Evolutionary conservation across 2,113 vertebrate species (phyloP).

Genomic region (Argyrosomus japonicus): DNA sequence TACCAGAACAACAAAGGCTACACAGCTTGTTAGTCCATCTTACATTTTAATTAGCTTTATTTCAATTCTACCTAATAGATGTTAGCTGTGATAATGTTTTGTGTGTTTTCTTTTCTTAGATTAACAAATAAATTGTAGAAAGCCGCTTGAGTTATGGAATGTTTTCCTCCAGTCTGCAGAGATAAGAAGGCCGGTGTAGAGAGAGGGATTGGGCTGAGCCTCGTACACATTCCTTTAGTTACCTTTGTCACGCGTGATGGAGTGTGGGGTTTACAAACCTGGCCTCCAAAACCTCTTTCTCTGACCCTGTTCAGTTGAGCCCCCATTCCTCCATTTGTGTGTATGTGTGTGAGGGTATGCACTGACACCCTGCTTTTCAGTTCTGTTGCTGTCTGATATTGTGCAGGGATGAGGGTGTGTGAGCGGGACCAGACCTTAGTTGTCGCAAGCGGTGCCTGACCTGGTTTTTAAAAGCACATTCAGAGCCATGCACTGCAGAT

Average conservation of each 20-base stretch:
- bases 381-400: constrained; percentile 68
- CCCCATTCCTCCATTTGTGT: constrained; percentile 26
- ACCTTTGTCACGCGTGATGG: constrained; percentile 77
- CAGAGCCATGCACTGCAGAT: constrained; percentile 54
- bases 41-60: constrained; percentile 11
- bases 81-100: constrained; percentile 23
- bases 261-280: constrained; percentile 74
- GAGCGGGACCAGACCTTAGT: constrained; percentile 72
- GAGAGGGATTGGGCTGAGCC: constrained; percentile 57
- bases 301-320: constrained; percentile 69
- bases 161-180: constrained; percentile 54
- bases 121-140: constrained; percentile 47
- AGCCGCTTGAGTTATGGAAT: constrained; percentile 53
- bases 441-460: constrained; percentile 69
- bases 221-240: constrained; percentile 74
- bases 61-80: constrained; percentile 16
- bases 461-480: constrained; percentile 56
- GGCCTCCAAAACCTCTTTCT: constrained; percentile 67
- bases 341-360: constrained; percentile 12
- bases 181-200: constrained; percentile 49
- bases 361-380: constrained; percentile 53
- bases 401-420: constrained; percentile 69
- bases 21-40: not conserved
- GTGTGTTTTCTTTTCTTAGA: constrained; percentile 12
- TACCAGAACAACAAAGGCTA: not conserved